Evolutionary conservation across 2,888 invertebrate species (phyloP).

Genomic region (Brachypterus glaber): DNA sequence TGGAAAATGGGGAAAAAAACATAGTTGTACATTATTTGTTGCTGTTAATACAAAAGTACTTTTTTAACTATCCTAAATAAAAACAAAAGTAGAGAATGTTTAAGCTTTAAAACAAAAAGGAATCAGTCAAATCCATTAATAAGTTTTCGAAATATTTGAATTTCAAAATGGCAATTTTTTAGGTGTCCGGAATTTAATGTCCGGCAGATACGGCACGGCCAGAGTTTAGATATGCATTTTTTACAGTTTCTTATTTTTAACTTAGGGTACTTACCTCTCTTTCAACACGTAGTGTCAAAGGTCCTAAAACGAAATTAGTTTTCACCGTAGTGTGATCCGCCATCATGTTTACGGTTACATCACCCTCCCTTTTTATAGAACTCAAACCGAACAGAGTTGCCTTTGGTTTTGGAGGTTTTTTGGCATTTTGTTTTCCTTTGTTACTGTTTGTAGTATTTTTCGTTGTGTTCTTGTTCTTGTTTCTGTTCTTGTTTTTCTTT

Average conservation of each 20-base stretch:
- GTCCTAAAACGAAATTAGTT: conserved; percentile 72
- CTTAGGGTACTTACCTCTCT: conserved; percentile 49
- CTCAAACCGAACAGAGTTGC: conserved; percentile 75
- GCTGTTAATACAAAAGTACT: too few relatives aligned
- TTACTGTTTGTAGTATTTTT: conserved; percentile 35
- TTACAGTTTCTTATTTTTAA: neutral
- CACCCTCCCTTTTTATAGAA: conserved; percentile 66
- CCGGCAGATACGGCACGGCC: neutral
- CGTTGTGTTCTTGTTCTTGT: conserved; percentile 19
- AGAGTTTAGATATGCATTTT: too few relatives aligned
- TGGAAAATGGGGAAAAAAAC: too few relatives aligned
- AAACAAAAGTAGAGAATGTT: too few relatives aligned
- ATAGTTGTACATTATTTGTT: too few relatives aligned
- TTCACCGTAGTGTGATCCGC: conserved; percentile 72
- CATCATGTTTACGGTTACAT: conserved; percentile 72
- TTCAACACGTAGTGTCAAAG: conserved; percentile 67
- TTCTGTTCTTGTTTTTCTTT: conserved; percentile 30
- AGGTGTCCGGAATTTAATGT: too few relatives aligned
- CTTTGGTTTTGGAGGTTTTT: conserved; percentile 55
- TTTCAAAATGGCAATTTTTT: too few relatives aligned
- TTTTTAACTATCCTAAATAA: too few relatives aligned
- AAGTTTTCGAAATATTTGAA: too few relatives aligned
- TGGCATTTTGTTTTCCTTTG: conserved; percentile 33
- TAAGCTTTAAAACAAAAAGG: too few relatives aligned
- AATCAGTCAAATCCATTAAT: too few relatives aligned